Conservation (phyloP, 2,113 vertebrate genomes). For the Tragelaphus scriptus region DNA sequence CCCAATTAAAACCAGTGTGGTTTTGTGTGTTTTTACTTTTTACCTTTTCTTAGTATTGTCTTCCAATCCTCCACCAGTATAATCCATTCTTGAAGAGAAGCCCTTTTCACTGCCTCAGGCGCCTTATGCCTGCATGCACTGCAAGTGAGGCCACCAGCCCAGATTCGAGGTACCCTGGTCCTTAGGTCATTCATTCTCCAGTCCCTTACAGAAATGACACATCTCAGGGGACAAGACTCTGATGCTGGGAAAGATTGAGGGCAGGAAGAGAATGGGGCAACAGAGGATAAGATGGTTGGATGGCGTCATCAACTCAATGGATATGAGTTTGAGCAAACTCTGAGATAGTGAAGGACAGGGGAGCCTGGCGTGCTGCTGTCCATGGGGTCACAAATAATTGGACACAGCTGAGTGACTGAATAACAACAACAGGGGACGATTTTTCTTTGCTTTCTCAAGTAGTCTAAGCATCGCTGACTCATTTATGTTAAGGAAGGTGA, state of each 20-base stretch:
- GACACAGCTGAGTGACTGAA: background rate
- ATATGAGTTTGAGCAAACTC: background rate
- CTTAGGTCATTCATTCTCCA: background rate
- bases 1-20: background rate
- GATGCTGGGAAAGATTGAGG: background rate
- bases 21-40: background rate
- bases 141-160: background rate
- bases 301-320: background rate
- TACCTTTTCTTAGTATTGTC: background rate
- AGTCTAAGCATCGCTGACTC: background rate
- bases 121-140: background rate
- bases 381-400: background rate
- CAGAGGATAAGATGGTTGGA: background rate
- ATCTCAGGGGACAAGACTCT: background rate
- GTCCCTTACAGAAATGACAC: background rate
- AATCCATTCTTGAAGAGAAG: background rate
- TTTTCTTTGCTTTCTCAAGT: background rate
- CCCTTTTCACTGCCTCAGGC: background rate
- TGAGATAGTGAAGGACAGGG: background rate
- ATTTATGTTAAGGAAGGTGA: background rate
- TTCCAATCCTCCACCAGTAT: background rate
- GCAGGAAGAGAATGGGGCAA: background rate
- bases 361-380: background rate
- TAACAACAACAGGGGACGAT: background rate
- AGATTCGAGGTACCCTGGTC: background rate